Evolutionary conservation across 2,888 invertebrate species (phyloP), one percentile per base, ranked within the genome.

Genomic region (Hypena proboscidalis): DNA sequence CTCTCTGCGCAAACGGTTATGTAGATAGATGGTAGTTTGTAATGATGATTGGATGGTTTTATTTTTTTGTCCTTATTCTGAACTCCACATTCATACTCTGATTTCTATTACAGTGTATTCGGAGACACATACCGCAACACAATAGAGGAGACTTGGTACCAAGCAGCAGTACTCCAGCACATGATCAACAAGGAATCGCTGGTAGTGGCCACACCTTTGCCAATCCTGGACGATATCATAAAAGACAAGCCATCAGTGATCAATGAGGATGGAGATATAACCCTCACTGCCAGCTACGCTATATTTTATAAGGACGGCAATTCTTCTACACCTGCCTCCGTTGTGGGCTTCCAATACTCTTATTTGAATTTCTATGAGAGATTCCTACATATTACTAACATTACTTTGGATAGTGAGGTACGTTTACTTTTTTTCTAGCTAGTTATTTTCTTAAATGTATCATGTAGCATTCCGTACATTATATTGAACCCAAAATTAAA

Each of bases 101-200:
- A 29, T 6, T 13, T 11, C 19, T 13, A 14, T 78, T 79, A 4
- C 70, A 94, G 94, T 9, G 94, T 94, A 53, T 97, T 97, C 70
- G 96, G 96, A 5, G 95, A 96, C 65, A 80, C 92, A 30, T 94
- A 97, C 72, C 93, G 74, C 32, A 93, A 93, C 36, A 95, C 97
- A 0, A 95, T 97, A 13, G 97, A 98, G 75, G 97, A 97, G 79
- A 94, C 95, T 0, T 98, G 97, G 97, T 98, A 98, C 77, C 95
- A 96, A 77, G 95, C 96, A 51, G 97, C 98, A 0, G 96, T 98
- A 2, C 92, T 97, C 26, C 97, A 97, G 67, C 95, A 97, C 74
- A 93, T 94, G 70, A 92, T 95, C 26, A 95, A 96, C 67, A 92
- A 93, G 4, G 94, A 95, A 21, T 94, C 96, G 0, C 93, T 96